Evolutionary conservation across 2,113 vertebrate species (phyloP).

Genomic region (Dipodomys merriami): DNA sequence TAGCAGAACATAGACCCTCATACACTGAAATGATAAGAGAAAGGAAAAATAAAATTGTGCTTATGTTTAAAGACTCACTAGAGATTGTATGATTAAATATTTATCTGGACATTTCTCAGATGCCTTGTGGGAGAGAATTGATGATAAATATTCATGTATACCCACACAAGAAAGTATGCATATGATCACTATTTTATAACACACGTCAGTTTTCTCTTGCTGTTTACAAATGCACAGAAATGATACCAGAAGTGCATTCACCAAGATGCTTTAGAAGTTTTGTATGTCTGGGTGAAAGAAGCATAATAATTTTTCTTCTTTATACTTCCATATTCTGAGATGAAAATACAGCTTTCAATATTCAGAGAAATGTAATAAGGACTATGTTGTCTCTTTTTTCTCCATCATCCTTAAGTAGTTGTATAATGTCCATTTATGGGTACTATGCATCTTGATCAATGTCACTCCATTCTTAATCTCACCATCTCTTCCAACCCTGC

Average conservation of each 20-base stretch:
- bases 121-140: neutral
- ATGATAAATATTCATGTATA: neutral
- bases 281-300: neutral
- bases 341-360: neutral
- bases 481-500: too few relatives aligned
- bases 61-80: neutral
- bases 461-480: too few relatives aligned
- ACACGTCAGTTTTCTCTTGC: neutral
- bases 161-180: neutral
- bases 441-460: too few relatives aligned
- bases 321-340: neutral
- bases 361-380: neutral
- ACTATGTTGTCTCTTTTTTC: neutral
- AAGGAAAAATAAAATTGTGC: conserved; percentile 30
- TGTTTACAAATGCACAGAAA: neutral
- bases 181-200: neutral
- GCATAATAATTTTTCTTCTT: neutral
- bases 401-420: neutral
- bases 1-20: neutral
- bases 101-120: neutral
- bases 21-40: neutral
- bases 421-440: too few relatives aligned
- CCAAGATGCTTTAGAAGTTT: neutral
- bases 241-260: neutral
- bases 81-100: neutral